phyloP scores from a whole-genome alignment of 2,888 invertebrate genomes.

The Selenia dentaria region DNA sequence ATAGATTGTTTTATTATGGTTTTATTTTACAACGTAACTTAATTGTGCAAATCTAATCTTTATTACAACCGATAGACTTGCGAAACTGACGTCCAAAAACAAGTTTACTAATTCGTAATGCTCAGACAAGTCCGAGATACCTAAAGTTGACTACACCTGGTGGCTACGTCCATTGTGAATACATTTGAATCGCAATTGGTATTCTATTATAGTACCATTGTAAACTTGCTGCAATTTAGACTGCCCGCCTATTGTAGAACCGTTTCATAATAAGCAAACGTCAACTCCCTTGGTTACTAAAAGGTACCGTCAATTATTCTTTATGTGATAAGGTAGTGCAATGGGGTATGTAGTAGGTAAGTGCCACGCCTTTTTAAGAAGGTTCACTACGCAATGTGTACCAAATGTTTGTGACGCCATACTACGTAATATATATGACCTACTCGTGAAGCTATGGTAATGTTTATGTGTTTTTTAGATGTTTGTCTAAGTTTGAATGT shows the following conservation, averaged over 20 bases:
- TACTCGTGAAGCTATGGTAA: constrained; percentile 11
- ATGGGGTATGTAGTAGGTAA: background rate
- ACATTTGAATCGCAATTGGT: constrained; percentile 46
- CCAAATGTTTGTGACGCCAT: constrained; percentile 16
- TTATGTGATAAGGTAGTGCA: constrained; percentile 1
- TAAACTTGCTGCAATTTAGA: constrained; percentile 39
- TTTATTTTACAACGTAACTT: background rate
- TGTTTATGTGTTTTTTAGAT: constrained; percentile 14
- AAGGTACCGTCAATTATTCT: background rate
- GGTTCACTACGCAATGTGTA: constrained; percentile 12
- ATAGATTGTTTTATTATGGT: background rate
- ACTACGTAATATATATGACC: constrained; percentile 13
- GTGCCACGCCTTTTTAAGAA: constrained; percentile 14
- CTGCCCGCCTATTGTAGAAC: constrained; percentile 5
- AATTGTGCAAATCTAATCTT: constrained; percentile 5
- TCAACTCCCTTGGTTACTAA: background rate
- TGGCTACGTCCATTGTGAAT: constrained; percentile 40
- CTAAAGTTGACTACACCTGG: constrained; percentile 40
- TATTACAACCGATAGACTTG: constrained; percentile 7
- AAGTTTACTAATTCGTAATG: constrained; percentile 6
- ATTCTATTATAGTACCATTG: constrained; percentile 45
- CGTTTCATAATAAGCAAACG: background rate
- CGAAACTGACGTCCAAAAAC: constrained; percentile 4
- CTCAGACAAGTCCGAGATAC: constrained; percentile 5
- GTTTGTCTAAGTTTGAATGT: constrained; percentile 2